A percentile compares a stretch with the other conserved stretches of the same genome.
phyloP scores from a whole-genome alignment of 1,140 invertebrate species.

The Neodiprion fabricii region DNA sequence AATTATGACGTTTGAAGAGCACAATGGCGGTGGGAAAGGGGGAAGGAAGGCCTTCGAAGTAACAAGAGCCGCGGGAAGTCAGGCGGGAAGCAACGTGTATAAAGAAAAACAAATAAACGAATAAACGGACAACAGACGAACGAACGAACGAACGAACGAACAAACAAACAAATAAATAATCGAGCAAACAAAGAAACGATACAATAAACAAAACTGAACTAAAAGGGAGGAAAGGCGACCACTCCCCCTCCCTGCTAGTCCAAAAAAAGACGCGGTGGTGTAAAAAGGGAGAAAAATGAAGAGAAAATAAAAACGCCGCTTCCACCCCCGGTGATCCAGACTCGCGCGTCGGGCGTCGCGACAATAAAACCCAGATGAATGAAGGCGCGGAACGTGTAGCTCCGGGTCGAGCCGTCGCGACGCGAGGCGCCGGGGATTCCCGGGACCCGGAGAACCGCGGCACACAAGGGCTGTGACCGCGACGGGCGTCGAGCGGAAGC shows the following conservation, averaged over 20 bases:
- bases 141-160: background rate
- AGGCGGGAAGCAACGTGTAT: background rate
- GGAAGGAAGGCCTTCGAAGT: too few relatives aligned
- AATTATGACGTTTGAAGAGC: background rate
- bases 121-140: background rate
- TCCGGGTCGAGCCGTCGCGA: background rate
- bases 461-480: too few relatives aligned
- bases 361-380: slow-evolving; percentile 1
- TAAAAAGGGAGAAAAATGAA: too few relatives aligned
- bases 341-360: background rate
- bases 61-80: background rate
- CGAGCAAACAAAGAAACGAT: background rate
- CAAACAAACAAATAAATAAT: background rate
- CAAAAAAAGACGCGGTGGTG: too few relatives aligned
- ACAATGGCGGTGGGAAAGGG: background rate
- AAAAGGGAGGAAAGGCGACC: background rate
- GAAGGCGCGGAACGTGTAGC: background rate
- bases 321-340: background rate
- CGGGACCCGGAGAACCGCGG: too few relatives aligned
- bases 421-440: background rate
- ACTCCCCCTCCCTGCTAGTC: background rate
- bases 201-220: background rate
- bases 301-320: too few relatives aligned
- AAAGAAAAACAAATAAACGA: background rate
- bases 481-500: too few relatives aligned